phyloP scores from a whole-genome alignment of 1,140 invertebrate species.

The Psilanteris sp. region DNA sequence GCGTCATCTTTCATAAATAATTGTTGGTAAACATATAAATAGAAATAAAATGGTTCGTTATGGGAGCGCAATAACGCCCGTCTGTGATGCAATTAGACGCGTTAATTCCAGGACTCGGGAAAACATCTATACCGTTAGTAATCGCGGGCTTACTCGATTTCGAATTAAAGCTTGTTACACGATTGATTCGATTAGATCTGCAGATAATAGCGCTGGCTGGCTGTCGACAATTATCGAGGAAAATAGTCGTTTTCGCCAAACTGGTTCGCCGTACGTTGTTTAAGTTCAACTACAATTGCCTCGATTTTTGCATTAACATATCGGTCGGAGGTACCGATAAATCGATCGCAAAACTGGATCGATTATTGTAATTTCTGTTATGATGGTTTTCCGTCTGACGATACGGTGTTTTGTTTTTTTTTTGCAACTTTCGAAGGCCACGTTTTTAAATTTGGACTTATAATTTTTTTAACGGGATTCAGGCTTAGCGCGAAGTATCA shows the following conservation, averaged over 20 bases:
- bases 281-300: constrained; percentile 16
- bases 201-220: constrained; percentile 58
- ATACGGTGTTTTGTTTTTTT: too few species aligned
- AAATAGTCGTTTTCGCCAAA: constrained; percentile 55
- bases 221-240: constrained; percentile 62
- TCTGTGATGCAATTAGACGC: constrained; percentile 49
- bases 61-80: constrained; percentile 27
- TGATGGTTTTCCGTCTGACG: too few species aligned
- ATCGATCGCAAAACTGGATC: too few species aligned
- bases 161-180: constrained; percentile 69
- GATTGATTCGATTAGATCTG: constrained; percentile 71
- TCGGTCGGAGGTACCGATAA: constrained; percentile 29
- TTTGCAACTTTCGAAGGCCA: too few species aligned
- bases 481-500: too few species aligned
- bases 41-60: constrained; percentile 50
- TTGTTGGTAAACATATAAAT: constrained; percentile 42
- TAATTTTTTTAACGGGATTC: too few species aligned
- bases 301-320: constrained; percentile 45
- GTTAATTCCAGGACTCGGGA: constrained; percentile 58
- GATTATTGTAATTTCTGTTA: too few species aligned
- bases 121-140: constrained; percentile 70
- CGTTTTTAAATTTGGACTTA: too few species aligned
- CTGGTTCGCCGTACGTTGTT: constrained; percentile 40
- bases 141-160: constrained; percentile 70
- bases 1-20: constrained; percentile 21